Conservation (phyloP, 1,140 invertebrate species). For the Orchestia grillus region DNA sequence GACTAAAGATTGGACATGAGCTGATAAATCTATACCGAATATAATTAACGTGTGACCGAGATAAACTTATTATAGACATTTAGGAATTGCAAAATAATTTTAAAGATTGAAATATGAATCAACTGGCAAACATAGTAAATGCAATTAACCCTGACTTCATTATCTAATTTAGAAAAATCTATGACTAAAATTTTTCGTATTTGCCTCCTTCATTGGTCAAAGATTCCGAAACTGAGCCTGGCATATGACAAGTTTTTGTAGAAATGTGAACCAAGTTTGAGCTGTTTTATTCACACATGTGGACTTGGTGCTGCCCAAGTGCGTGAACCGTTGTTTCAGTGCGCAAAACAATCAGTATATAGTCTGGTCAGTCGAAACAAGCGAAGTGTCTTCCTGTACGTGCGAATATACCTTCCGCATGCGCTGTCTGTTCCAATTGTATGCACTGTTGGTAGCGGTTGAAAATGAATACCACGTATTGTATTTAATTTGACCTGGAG, state of each 20-base stretch:
- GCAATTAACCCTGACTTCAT: not conserved
- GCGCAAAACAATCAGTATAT: not conserved
- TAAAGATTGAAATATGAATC: not conserved
- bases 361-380: not conserved
- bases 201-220: not conserved
- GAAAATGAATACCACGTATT: not conserved
- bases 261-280: not conserved
- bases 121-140: not conserved
- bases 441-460: not conserved
- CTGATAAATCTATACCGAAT: too few species aligned
- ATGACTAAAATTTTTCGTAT: not conserved
- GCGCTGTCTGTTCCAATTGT: not conserved
- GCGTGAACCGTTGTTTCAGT: not conserved
- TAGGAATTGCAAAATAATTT: not conserved
- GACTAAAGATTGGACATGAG: too few species aligned
- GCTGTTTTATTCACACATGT: not conserved
- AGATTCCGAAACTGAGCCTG: not conserved
- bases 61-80: too few species aligned
- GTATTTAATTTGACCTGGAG: not conserved
- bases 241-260: not conserved
- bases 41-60: too few species aligned
- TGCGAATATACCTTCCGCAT: not conserved
- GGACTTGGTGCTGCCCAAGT: not conserved
- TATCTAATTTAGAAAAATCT: not conserved
- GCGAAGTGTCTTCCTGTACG: not conserved